Evolutionary conservation across 2,888 invertebrate genomes (phyloP).

Genomic region (Scrobipalpa costella): DNA sequence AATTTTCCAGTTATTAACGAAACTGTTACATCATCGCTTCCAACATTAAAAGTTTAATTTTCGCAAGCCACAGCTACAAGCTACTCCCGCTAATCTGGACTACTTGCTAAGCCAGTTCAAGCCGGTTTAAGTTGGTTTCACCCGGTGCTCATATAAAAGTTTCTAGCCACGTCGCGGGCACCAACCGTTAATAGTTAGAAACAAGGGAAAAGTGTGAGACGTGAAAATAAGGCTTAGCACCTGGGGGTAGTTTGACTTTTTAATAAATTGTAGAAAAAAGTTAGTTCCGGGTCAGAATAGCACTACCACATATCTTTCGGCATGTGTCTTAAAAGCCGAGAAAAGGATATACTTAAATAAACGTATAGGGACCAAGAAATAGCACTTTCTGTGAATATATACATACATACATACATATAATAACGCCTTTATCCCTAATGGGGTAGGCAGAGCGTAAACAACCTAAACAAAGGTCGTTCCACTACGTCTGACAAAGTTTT

Average conservation of each 20-base stretch:
- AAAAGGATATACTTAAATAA: no score
- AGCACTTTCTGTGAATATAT: no score
- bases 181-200: slow-evolving; percentile 9
- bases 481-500: no score
- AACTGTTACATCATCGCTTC: neutral
- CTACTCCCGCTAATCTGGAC: slow-evolving; percentile 24
- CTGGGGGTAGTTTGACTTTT: neutral
- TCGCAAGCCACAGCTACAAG: slow-evolving; percentile 6
- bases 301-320: no score
- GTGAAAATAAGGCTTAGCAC: neutral
- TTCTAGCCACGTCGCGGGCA: slow-evolving; percentile 17
- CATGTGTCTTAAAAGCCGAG: no score
- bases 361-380: no score
- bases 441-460: no score
- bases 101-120: slow-evolving; percentile 19
- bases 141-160: slow-evolving; percentile 25
- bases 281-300: neutral
- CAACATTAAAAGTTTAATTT: slow-evolving; percentile 15
- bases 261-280: neutral
- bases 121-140: slow-evolving; percentile 12
- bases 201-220: slow-evolving; percentile 2
- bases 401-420: no score
- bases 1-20: neutral
- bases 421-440: no score
- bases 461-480: no score